phyloP scores from a whole-genome alignment of 2,113 vertebrate genomes.

The Ivindomyrus marchei region DNA sequence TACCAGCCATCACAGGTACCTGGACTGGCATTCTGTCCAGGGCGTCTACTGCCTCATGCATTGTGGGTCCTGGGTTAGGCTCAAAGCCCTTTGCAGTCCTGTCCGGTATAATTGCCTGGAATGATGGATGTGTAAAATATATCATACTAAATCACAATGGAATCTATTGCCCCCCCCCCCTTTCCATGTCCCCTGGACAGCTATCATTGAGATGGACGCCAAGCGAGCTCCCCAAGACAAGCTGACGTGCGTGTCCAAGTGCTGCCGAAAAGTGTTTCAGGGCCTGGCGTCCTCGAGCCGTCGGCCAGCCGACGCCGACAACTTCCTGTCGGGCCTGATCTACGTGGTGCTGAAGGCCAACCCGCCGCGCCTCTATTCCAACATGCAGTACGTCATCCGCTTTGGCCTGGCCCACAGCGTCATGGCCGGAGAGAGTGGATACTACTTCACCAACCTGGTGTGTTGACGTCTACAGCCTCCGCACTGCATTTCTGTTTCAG shows the following conservation, averaged over 20 bases:
- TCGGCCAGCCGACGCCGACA: constrained; percentile 65
- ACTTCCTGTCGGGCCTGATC: constrained; percentile 64
- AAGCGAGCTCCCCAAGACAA: constrained; percentile 71
- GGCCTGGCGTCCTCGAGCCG: constrained; percentile 53
- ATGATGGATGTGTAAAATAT: background rate
- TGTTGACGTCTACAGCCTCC: constrained; percentile 6
- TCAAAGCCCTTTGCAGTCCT: background rate
- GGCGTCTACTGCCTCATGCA: background rate
- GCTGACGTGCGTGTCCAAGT: constrained; percentile 60
- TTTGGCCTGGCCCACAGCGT: constrained; percentile 69
- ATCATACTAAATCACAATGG: background rate
- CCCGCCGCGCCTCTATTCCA: constrained; percentile 65
- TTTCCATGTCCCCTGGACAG: constrained; percentile 34
- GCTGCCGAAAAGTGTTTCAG: constrained; percentile 63
- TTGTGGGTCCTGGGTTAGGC: background rate
- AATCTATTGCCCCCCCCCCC: background rate
- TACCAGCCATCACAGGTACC: constrained; percentile 45
- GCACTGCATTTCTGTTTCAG: background rate
- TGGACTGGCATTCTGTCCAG: background rate
- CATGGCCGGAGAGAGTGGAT: constrained; percentile 66
- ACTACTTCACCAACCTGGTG: constrained; percentile 72
- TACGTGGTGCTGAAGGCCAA: constrained; percentile 68
- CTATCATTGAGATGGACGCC: constrained; percentile 70
- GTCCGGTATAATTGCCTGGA: background rate
- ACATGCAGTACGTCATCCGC: constrained; percentile 68